Conservation (phyloP, 1,140 invertebrate genomes). For the Megathymus violae region DNA sequence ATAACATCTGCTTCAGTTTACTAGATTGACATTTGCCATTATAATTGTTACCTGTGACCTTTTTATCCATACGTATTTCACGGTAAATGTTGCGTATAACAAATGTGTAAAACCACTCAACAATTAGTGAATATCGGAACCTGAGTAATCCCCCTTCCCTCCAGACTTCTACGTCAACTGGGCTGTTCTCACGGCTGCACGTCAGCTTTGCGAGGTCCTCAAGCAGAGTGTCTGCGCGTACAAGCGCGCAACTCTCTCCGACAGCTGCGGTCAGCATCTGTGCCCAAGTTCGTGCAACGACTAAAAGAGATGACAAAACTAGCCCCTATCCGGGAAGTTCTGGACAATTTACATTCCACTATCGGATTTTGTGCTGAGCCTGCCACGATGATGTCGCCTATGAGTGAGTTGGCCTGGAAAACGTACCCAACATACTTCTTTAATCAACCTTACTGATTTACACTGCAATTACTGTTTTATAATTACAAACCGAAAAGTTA, state of each 20-base stretch:
- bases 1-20: too few species aligned
- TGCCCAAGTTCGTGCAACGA: slow-evolving; percentile 90
- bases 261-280: slow-evolving; percentile 88
- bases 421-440: too few species aligned
- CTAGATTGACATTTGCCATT: too few species aligned
- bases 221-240: slow-evolving; percentile 94
- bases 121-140: too few species aligned
- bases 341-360: slow-evolving; percentile 98
- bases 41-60: too few species aligned
- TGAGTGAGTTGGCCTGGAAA: slow-evolving; percentile 93
- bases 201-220: slow-evolving; percentile 91
- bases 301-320: slow-evolving; percentile 91
- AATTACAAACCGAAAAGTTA: too few species aligned
- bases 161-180: slow-evolving; percentile 94
- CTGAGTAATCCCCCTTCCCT: too few species aligned
- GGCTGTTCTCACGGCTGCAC: slow-evolving; percentile 94
- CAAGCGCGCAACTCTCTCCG: slow-evolving; percentile 94
- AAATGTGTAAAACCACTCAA: too few species aligned
- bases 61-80: too few species aligned
- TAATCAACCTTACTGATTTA: too few species aligned
- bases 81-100: too few species aligned
- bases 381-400: slow-evolving; percentile 90
- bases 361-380: slow-evolving; percentile 97
- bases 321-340: slow-evolving; percentile 90
- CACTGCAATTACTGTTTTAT: too few species aligned